Evolutionary conservation across 53 echinoderm and acorn worm genomes (phyloP).

Genomic region (Mesocentrotus franciscanus): DNA sequence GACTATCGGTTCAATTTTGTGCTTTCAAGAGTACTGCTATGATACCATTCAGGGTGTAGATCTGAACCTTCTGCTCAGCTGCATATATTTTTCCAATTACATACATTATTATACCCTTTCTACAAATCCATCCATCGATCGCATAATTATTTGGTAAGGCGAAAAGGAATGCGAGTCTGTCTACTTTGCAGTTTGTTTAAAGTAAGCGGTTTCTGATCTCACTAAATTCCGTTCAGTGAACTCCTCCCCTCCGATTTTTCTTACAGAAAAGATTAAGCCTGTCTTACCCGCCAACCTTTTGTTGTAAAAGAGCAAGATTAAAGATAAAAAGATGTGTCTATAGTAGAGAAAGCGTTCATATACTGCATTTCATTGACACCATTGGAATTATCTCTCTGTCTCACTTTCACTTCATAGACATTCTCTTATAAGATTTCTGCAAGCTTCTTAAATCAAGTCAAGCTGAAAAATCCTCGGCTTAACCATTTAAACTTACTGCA

Average conservation of each 20-base stretch:
- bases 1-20: no score
- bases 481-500: conserved; percentile 20
- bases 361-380: not conserved
- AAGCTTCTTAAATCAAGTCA: conserved; percentile 48
- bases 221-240: conserved; percentile 11
- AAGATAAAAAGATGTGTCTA: not conserved
- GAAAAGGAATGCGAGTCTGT: not conserved
- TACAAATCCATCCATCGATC: no score
- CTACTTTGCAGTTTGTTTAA: not conserved
- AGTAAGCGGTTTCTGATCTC: not conserved
- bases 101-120: no score
- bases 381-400: not conserved
- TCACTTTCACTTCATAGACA: not conserved
- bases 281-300: not conserved
- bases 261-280: not conserved
- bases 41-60: no score
- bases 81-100: no score
- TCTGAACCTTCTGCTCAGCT: no score
- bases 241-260: conserved; percentile 49
- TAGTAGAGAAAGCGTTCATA: not conserved
- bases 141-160: not conserved
- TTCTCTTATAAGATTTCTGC: conserved; percentile 20
- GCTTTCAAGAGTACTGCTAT: no score
- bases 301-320: not conserved
- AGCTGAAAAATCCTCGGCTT: conserved; percentile 38